Evolutionary conservation across 1,140 invertebrate genomes (phyloP), one percentile per base, ranked within the genome.

Genomic region (Drosophila azteca): DNA sequence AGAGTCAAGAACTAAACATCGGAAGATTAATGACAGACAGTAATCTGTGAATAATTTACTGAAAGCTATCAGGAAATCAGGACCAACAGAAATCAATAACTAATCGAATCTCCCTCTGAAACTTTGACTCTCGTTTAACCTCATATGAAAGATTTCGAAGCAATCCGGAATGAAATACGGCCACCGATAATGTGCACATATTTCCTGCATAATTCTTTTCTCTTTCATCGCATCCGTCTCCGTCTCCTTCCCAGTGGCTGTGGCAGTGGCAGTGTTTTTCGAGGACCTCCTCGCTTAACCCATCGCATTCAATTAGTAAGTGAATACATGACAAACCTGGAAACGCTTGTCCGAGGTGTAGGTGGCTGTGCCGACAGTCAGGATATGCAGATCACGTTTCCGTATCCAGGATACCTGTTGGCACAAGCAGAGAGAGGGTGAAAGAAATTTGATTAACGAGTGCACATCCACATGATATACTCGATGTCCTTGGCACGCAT

Each of bases 321-420:
- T 20, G 49, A 49, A 69, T 20, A 48, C 29, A 39, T 17, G 29
- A 89, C 80, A 48, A 58, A 90, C 96, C 65, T 93, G 87, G 91
- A 96, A 96, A 74, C 95, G 93, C 77, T 94, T 94, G 91, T 96
- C 95, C 79, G 94, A 95, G 20, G 95, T 96, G 91, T 96, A 96
- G 35, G 95, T 96, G 75, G 94, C 92, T 48, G 94, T 93, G 76
- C 95, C 95, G 9, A 95, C 95, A 4, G 95, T 96, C 63, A 96
- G 92, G 79, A 96, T 96, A 91, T 96, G 95, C 43, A 96, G 92
- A 91, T 96, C 95, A 64, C 94, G 92, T 90, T 95, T 95, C 48
- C 95, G 93, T 75, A 96, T 96, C 95, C 95, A 96, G 35, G 95
- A 96, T 50, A 96, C 95, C 95, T 96, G 77, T 71, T 55, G 59